Evolutionary conservation across 2,888 invertebrate genomes (phyloP).

Genomic region (Antheraea assamensis): DNA sequence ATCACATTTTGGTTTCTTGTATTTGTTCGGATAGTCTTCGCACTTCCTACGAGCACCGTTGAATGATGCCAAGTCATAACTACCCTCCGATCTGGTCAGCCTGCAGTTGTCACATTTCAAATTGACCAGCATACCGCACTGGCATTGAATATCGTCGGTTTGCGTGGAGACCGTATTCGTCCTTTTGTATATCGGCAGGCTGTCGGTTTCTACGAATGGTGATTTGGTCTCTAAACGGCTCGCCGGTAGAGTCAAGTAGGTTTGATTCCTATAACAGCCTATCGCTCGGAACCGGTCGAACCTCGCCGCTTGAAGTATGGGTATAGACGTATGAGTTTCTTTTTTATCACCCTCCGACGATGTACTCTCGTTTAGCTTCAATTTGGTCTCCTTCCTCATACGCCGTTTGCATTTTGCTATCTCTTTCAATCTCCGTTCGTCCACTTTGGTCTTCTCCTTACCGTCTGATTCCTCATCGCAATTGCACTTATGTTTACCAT

Average conservation of each 20-base stretch:
- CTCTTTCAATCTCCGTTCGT: constrained; percentile 70
- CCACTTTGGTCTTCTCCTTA: constrained; percentile 59
- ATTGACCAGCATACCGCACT: constrained; percentile 58
- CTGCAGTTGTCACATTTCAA: constrained; percentile 57
- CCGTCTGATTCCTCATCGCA: constrained; percentile 87
- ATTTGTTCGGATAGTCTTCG: constrained; percentile 56
- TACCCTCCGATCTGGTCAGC: constrained; percentile 72
- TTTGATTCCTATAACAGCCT: constrained; percentile 74
- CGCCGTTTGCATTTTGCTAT: constrained; percentile 76
- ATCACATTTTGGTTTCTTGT: constrained; percentile 79
- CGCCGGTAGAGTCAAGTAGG: constrained; percentile 71
- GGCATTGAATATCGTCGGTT: constrained; percentile 66
- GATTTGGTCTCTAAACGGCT: constrained; percentile 67
- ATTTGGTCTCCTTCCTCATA: constrained; percentile 70
- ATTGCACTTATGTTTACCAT: constrained; percentile 89
- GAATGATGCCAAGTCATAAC: constrained; percentile 60
- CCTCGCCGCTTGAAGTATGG: constrained; percentile 74
- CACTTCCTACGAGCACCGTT: constrained; percentile 49
- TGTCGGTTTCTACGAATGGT: constrained; percentile 60
- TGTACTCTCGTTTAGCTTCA: constrained; percentile 70
- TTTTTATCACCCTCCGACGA: constrained; percentile 72
- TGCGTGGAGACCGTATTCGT: constrained; percentile 69
- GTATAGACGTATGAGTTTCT: constrained; percentile 73
- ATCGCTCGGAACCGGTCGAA: constrained; percentile 75
- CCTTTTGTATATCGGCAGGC: constrained; percentile 55